phyloP scores from a whole-genome alignment of 2,888 invertebrate genomes.

The Zhuqinia jingwanae region DNA sequence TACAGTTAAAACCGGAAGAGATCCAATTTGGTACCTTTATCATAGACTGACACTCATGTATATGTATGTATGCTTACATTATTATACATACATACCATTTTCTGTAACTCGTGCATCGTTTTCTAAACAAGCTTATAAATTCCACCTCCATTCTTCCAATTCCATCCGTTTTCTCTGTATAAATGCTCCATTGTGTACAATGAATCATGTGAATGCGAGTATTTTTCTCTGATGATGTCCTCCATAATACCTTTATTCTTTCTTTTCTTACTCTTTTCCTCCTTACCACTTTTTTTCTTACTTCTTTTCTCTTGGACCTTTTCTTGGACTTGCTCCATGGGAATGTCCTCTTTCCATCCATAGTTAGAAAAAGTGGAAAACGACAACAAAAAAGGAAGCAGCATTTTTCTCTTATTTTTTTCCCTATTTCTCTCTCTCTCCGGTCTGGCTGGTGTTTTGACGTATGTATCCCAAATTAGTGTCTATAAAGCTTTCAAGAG shows the following conservation, averaged over 20 bases:
- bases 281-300: not conserved
- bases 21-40: too few relatives aligned
- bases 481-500: slow-evolving; percentile 68
- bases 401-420: slow-evolving; percentile 4
- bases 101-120: not conserved
- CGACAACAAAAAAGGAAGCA: not conserved
- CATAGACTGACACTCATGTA: too few relatives aligned
- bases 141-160: not conserved
- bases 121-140: slow-evolving; percentile 1
- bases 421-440: slow-evolving; percentile 2
- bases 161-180: not conserved
- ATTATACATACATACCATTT: too few relatives aligned
- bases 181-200: not conserved
- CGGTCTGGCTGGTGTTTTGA: slow-evolving; percentile 43
- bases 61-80: too few relatives aligned
- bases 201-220: not conserved
- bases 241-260: slow-evolving; percentile 4
- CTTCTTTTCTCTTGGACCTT: not conserved
- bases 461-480: slow-evolving; percentile 63
- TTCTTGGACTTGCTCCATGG: slow-evolving; percentile 10
- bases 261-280: not conserved
- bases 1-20: too few relatives aligned
- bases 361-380: not conserved
- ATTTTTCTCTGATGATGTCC: too few relatives aligned
- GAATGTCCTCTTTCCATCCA: slow-evolving; percentile 11